These are phyloP conservation scores for Labeo rohita DNA, from an alignment of 2,113 vertebrate species.

Conservation along the genomic window DNA sequence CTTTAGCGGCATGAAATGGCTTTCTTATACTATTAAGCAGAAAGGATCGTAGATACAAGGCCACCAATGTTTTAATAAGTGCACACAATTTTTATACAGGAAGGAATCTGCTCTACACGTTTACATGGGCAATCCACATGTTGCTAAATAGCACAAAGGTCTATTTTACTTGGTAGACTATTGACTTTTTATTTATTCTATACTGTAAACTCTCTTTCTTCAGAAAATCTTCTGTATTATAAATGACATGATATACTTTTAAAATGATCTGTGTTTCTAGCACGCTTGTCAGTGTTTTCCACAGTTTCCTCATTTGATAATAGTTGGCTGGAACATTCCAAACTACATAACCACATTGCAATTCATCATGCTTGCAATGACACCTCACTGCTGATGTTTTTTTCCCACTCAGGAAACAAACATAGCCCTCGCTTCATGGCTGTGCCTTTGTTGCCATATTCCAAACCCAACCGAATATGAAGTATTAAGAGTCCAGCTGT, in stretches of 20 bases:
- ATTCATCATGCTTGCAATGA: slow-evolving; percentile 41
- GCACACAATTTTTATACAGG: neutral
- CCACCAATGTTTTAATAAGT: slow-evolving; percentile 29
- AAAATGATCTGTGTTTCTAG: slow-evolving; percentile 4
- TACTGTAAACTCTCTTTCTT: neutral
- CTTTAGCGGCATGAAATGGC: slow-evolving; percentile 40
- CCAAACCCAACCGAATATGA: slow-evolving; percentile 42
- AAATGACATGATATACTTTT: neutral
- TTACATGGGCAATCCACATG: neutral
- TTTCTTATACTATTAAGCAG: slow-evolving; percentile 1
- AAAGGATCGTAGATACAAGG: slow-evolving; percentile 12
- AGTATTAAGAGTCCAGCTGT: slow-evolving; percentile 49
- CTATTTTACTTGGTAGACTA: neutral
- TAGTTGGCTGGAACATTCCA: slow-evolving; percentile 25
- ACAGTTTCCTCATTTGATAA: slow-evolving; percentile 38
- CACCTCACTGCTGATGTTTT: slow-evolving; percentile 28
- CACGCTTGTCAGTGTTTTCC: slow-evolving; percentile 26
- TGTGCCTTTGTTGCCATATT: slow-evolving; percentile 33
- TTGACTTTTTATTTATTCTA: neutral
- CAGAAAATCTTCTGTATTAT: neutral
- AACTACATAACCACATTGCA: slow-evolving; percentile 39
- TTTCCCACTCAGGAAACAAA: slow-evolving; percentile 48
- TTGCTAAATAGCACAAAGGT: neutral
- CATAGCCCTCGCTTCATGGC: slow-evolving; percentile 18
- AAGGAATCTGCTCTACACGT: slow-evolving; percentile 7